These are phyloP conservation scores for Netelia melanura DNA, from an alignment of 2,888 invertebrate genomes.

Conservation along the genomic window DNA sequence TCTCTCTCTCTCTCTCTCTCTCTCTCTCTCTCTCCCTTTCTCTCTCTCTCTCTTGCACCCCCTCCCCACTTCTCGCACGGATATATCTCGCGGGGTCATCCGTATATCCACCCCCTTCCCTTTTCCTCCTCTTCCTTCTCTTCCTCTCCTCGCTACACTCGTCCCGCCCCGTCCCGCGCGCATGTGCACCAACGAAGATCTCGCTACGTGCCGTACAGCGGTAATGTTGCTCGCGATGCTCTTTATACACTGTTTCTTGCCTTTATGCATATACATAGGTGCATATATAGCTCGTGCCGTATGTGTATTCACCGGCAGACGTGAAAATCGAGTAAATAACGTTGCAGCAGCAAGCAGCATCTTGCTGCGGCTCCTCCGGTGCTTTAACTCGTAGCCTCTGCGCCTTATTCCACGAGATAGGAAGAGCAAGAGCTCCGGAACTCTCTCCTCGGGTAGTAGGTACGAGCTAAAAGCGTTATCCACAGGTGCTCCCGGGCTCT, in stretches of 20 bases:
- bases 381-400: constrained; percentile 33
- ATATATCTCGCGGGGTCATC: constrained; percentile 71
- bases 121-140: neutral
- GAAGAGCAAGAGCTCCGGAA: constrained; percentile 42
- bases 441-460: constrained; percentile 1
- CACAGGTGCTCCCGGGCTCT: constrained; percentile 54
- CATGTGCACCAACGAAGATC: constrained; percentile 40
- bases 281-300: neutral
- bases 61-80: constrained; percentile 61
- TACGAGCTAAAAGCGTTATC: constrained; percentile 48
- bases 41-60: constrained; percentile 28
- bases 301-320: constrained; percentile 8
- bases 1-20: too few species aligned
- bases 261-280: constrained; percentile 16
- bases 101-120: constrained; percentile 18
- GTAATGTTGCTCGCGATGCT: constrained; percentile 43
- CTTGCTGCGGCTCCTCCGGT: neutral
- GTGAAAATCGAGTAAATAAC: constrained; percentile 56
- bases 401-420: constrained; percentile 33
- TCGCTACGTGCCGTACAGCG: constrained; percentile 28
- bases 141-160: neutral
- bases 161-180: neutral
- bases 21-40: constrained; percentile 2
- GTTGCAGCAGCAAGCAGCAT: constrained; percentile 2
- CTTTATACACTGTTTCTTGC: neutral